Conservation (phyloP, 2,888 invertebrate genomes). For the Pollenia angustigena region DNA sequence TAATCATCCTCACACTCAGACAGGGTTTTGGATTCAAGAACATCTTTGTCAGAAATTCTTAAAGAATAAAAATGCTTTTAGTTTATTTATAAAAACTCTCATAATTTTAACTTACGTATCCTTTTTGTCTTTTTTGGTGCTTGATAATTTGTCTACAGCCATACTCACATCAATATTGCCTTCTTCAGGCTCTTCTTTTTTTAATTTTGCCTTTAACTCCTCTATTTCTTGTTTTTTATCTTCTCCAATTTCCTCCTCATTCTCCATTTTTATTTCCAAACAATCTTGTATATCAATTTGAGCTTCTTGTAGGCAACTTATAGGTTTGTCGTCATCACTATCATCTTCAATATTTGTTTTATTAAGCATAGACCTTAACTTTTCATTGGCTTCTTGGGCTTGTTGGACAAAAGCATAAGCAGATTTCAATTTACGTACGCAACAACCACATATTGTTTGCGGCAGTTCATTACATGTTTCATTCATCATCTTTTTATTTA, state of each 20-base stretch:
- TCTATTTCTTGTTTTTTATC: neutral
- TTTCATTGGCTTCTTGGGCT: slow-evolving; percentile 61
- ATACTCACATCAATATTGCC: slow-evolving; percentile 8
- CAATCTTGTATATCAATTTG: slow-evolving; percentile 68
- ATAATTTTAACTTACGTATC: slow-evolving; percentile 24
- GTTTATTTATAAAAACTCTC: neutral
- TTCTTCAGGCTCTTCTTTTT: slow-evolving; percentile 55
- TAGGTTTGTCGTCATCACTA: slow-evolving; percentile 43
- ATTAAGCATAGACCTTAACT: slow-evolving; percentile 53
- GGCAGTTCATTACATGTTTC: slow-evolving; percentile 47
- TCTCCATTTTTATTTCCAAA: slow-evolving; percentile 67
- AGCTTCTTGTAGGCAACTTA: slow-evolving; percentile 65
- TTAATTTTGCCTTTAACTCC: slow-evolving; percentile 40
- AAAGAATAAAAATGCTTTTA: neutral
- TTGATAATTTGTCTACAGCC: neutral
- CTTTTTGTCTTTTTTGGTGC: slow-evolving; percentile 6
- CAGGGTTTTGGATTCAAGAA: slow-evolving; percentile 18
- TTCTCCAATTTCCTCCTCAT: slow-evolving; percentile 32
- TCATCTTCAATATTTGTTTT: neutral
- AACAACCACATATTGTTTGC: slow-evolving; percentile 53
- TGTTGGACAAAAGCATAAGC: slow-evolving; percentile 56
- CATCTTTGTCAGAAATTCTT: slow-evolving; percentile 35
- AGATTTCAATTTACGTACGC: slow-evolving; percentile 61
- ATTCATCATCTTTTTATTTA: slow-evolving; percentile 43
- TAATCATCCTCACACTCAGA: slow-evolving; percentile 53